Base-by-base conservation (phyloP, 2,888 invertebrate genomes). In the Pandemis cinnamomeana region DNA sequence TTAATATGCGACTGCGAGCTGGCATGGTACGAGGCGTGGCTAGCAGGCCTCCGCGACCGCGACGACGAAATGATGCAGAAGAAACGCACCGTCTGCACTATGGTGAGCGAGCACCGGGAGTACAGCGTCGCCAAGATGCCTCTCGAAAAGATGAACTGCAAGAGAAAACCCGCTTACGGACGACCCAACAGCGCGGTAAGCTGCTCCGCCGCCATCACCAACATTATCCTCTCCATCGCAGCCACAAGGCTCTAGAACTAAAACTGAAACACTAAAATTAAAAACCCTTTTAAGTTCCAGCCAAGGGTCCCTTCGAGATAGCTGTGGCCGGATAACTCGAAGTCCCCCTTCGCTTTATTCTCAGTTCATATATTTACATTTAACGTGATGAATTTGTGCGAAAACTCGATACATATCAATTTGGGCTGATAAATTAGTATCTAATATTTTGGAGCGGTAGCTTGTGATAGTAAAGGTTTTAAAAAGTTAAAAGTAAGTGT, bases 41-140 rank as follows among this genome's bases (percentile, higher is more conserved):
- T 98, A 81, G 95, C 96, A 76, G 96, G 96, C 75, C 94, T 97
- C 41, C 95, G 96, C 70, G 97, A 97, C 88, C 96, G 97, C 77
- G 97, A 98, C 84, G 98, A 97, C 88, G 97, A 98, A 87, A 96
- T 97, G 96, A 97, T 97, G 95, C 97, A 97, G 84, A 97, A 97
- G 94, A 98, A 97, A 86, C 95, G 97, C 72, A 97, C 97, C 4
- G 95, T 97, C 64, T 98, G 98, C 91, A 96, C 96, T 77, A 97
- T 98, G 97, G 92, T 95, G 61, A 94, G 95, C 80, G 97, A 98
- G 85, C 97, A 97, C 87, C 95, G 97, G 46, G 98, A 98, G 87
- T 98, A 97, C 91, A 96, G 95, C 84, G 96, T 98, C 74, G 97
- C 97, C 84, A 96, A 96, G 86, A 96, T 98, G 95, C 98, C 98